Base-by-base conservation (phyloP, 2,113 vertebrate species). In the Pelobates fuscus region DNA sequence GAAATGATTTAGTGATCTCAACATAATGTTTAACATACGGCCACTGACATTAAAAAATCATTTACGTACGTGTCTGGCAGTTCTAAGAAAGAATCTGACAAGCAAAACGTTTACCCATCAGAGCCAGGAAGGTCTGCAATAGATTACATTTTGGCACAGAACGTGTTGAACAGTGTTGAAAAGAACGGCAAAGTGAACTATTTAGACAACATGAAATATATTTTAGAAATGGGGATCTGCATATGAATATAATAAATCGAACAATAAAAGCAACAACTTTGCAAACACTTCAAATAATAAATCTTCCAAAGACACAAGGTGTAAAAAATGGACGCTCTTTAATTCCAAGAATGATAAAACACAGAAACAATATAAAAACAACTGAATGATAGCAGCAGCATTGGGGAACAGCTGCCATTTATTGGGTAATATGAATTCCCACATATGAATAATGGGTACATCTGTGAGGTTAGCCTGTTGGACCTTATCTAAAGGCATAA, bases 51-150 rank as follows among this genome's bases (percentile, higher is more conserved):
- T 29, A 11, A 11, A 20, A 54, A 46, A 24, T 55, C 66, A 55
- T 68, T 55, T 68, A 68, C 54, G 23, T 30, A 32, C 46, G n/a
- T 27, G 23, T 21, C 11, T 55, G 66, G 27, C 46, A 32, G 46
- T 12, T 30, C 54, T 21, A 27, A 21, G 27, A 27, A 52, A 49
- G 43, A n/a, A 52, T 52, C 43, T 52, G 44, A 27, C 24, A 67
- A 44, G 14, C 21, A 15, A 18, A 67, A 52, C 24, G 24, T 67
- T 49, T 52, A 29, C 17, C 65, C 8, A 11, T 49, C 24, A 17
- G 17, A 26, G 44, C 43, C 8, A 49, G 12, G 27, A 68, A 68
- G 66, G 66, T 32, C 66, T 68, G 66, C 26, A 10, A 32, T 23
- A 21, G 24, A 68, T 54, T 54, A 55, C 26, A 52, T 18, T 54